These are phyloP conservation scores for Gymnocheta viridis DNA, from an alignment of 2,888 invertebrate genomes.

Conservation along the genomic window DNA sequence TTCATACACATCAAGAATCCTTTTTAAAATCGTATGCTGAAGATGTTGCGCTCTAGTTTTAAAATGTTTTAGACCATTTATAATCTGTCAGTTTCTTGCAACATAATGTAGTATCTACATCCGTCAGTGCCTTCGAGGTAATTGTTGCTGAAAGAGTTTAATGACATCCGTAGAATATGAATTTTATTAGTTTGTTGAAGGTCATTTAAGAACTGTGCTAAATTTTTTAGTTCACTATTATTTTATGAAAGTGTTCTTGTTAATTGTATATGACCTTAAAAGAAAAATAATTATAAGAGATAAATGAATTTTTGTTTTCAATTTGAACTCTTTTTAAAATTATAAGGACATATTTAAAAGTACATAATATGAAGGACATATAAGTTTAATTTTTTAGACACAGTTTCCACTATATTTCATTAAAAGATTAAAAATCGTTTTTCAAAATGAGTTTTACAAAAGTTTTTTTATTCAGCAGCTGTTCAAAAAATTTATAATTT, in stretches of 20 bases:
- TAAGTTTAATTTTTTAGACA: too few relatives aligned
- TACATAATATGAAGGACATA: constrained; percentile 40
- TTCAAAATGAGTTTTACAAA: too few relatives aligned
- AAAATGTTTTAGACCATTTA: constrained; percentile 62
- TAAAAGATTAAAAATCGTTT: background rate
- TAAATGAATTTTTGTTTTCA: constrained; percentile 31
- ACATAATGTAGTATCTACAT: background rate
- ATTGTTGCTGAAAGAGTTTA: constrained; percentile 39
- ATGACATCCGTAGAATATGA: constrained; percentile 74
- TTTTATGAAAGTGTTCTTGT: constrained; percentile 26
- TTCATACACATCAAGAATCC: background rate
- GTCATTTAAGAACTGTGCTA: constrained; percentile 70
- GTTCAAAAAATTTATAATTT: background rate
- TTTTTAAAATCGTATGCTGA: constrained; percentile 70
- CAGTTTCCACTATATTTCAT: too few relatives aligned
- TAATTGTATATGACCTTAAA: constrained; percentile 32
- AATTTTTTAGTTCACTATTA: background rate
- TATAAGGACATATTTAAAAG: constrained; percentile 39
- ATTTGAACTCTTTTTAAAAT: constrained; percentile 42
- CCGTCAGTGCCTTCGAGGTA: background rate
- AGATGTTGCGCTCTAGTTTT: constrained; percentile 71
- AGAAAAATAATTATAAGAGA: background rate
- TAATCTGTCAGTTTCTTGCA: constrained; percentile 67
- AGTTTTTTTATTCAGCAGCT: background rate
- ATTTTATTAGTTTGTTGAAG: constrained; percentile 74